Evolutionary conservation across 2,888 invertebrate genomes (phyloP).

Genomic region (Synergus itoensis): DNA sequence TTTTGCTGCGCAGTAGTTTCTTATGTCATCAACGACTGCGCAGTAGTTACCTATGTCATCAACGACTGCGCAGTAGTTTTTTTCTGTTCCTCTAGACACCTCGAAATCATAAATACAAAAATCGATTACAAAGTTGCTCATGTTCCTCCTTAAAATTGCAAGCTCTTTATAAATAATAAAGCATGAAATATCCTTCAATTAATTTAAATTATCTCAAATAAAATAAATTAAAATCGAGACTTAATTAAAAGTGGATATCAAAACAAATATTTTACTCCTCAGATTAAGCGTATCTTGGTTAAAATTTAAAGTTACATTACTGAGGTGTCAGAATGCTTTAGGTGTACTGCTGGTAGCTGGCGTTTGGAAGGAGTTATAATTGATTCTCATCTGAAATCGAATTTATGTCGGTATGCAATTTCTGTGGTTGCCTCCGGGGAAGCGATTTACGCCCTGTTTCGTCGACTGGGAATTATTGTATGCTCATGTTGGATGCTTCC

Average conservation of each 20-base stretch:
- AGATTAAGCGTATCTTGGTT: background rate
- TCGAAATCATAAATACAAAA: too few species aligned
- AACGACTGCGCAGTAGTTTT: too few species aligned
- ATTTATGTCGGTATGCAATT: slow-evolving; percentile 39
- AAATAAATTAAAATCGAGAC: background rate
- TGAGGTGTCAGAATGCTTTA: slow-evolving; percentile 17
- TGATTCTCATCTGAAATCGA: slow-evolving; percentile 42
- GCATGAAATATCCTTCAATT: background rate
- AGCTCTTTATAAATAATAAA: too few species aligned
- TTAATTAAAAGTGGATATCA: background rate
- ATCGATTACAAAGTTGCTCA: too few species aligned
- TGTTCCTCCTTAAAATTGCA: too few species aligned
- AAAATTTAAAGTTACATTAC: slow-evolving; percentile 33
- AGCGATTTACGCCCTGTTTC: slow-evolving; percentile 38
- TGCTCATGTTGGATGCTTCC: slow-evolving; percentile 36
- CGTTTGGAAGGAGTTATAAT: slow-evolving; percentile 38
- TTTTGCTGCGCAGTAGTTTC: too few species aligned
- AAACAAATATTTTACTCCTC: slow-evolving; percentile 10
- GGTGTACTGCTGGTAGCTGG: slow-evolving; percentile 29
- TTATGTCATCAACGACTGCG: too few species aligned
- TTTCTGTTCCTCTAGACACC: too few species aligned
- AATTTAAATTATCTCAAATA: background rate
- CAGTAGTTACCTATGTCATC: too few species aligned
- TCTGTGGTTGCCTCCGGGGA: slow-evolving; percentile 35
- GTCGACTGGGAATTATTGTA: slow-evolving; percentile 26